Base-by-base conservation (phyloP, 2,113 vertebrate genomes). In the Brachyhypopomus occidentalis region DNA sequence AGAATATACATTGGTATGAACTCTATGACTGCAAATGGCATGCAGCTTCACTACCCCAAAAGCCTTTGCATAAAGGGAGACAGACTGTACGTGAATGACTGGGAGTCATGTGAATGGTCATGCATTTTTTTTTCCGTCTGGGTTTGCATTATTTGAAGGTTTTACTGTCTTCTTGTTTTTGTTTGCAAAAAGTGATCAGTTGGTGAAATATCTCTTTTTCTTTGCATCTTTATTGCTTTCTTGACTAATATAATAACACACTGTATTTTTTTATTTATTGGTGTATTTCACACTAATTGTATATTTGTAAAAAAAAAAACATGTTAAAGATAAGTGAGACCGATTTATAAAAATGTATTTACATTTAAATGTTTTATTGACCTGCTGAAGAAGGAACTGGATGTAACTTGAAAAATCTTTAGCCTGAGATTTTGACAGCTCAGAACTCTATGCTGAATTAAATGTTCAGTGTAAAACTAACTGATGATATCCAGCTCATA, bases 211-310 rank as follows among this genome's bases (percentile, higher is more conserved):
- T 9, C 1, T 48, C 41, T 48, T 11, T 48, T 9, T 48, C 6
- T 64, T 11, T 25, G n/a, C n/a, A 25, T 62, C 3, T 2, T 14
- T n/a, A 1, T 64, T 2, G 2, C 2, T 66, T 30, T 66, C 25
- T 66, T 66, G 17, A 16, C 12, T 66, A 12, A 70, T 70, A 34
- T 14, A 36, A 36, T 36, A 70, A 70, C 66, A 41, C 36, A 70
- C 66, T 70, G 66, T 22, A n/a, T 41, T 41, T 64, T 66, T 67
- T 41, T 22, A 70, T 70, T 67, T 67, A 67, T 67, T 67, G 16
- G 30, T 19, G 64, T 38, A 67, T 66, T 27, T 66, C 27, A 66
- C 23, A 66, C 27, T 66, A 66, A 67, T 67, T 36, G 27, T 14
- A 27, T 66, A 14, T 66, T 66, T 36, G 27, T 36, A 36, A 36